phyloP scores from a whole-genome alignment of 2,797 vertebrate species.

The Pyrocephalus nanus region DNA sequence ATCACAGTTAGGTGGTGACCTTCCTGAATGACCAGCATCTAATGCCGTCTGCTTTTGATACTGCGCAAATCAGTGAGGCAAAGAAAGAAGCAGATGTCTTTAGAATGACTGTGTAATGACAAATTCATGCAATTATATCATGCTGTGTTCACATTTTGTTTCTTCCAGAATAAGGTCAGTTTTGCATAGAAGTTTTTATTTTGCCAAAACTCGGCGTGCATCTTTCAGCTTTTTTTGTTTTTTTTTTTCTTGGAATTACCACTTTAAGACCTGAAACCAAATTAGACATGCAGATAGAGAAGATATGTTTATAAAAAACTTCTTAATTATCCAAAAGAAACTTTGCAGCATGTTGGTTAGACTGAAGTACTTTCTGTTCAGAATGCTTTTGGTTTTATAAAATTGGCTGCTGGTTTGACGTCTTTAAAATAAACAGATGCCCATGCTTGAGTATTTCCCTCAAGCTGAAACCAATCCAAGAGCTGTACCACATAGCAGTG shows the following conservation, averaged over 20 bases:
- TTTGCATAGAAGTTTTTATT: not conserved
- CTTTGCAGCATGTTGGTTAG: not conserved
- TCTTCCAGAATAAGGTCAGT: constrained; percentile 29
- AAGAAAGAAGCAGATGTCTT: not conserved
- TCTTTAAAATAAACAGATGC: not conserved
- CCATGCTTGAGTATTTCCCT: not conserved
- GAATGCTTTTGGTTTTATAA: not conserved
- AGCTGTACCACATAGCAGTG: not conserved
- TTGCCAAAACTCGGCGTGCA: not conserved
- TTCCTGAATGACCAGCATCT: constrained; percentile 12
- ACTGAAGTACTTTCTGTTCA: not conserved
- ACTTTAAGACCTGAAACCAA: not conserved
- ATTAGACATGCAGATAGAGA: not conserved
- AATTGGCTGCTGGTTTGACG: not conserved
- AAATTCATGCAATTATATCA: constrained; percentile 34
- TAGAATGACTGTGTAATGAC: not conserved
- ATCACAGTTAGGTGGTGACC: not conserved
- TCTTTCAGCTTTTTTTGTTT: not conserved
- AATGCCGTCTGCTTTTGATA: not conserved
- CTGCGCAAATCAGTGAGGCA: constrained; percentile 9
- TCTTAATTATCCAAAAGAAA: not conserved
- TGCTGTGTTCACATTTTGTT: constrained; percentile 17
- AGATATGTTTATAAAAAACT: not conserved
- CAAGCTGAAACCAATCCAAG: not conserved
- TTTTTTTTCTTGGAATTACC: not conserved